phyloP scores from a whole-genome alignment of 2,113 vertebrate genomes.

The Microcebus jonahi region DNA sequence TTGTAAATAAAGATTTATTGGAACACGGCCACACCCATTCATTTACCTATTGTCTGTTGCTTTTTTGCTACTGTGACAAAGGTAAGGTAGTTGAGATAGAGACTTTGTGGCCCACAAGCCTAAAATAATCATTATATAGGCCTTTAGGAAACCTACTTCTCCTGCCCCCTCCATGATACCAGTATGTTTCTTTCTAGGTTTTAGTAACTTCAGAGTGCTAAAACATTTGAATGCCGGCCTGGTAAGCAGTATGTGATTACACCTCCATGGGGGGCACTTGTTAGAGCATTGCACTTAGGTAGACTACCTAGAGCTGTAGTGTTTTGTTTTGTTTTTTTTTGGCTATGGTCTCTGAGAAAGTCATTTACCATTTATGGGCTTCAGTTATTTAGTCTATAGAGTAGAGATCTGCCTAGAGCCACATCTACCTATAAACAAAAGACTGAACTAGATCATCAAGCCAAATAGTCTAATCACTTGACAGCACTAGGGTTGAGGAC shows the following conservation, averaged over 20 bases:
- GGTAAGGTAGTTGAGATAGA: conserved; percentile 14
- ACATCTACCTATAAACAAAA: conserved; percentile 17
- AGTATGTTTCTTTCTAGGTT: conserved; percentile 18
- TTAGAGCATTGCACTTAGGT: conserved; percentile 13
- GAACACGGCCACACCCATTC: conserved; percentile 3
- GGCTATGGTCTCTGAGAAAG: neutral
- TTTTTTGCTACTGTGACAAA: neutral
- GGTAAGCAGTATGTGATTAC: neutral
- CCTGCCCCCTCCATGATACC: neutral
- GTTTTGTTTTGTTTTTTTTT: neutral
- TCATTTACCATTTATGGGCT: conserved; percentile 17
- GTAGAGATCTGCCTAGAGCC: neutral
- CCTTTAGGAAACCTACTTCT: neutral
- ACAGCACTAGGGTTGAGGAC: neutral
- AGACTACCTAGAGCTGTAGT: neutral
- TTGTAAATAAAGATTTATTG: conserved; percentile 56
- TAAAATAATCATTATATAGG: conserved; percentile 14
- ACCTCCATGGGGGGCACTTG: neutral
- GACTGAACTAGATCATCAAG: neutral
- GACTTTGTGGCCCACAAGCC: neutral
- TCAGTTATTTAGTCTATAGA: conserved; percentile 34
- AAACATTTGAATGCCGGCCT: conserved; percentile 12
- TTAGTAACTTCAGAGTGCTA: conserved; percentile 35
- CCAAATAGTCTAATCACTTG: neutral
- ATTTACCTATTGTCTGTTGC: neutral